Base-by-base conservation (phyloP, 2,113 vertebrate genomes). In the Aix galericulata region DNA sequence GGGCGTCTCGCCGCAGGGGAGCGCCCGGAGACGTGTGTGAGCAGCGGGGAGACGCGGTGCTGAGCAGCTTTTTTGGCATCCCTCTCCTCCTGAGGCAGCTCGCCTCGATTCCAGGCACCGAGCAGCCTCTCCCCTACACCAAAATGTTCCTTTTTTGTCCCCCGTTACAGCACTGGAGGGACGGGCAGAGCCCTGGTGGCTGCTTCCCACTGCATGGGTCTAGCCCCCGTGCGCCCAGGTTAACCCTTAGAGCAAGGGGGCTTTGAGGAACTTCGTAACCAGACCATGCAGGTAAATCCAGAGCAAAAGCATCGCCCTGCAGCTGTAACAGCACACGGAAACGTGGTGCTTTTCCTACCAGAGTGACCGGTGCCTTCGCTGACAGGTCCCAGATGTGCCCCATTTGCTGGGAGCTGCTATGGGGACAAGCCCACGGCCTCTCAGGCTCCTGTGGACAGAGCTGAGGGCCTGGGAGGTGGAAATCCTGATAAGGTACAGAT, bases 1-100 rank as follows among this genome's bases (percentile, higher is more conserved):
- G 31, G 58, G 80, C 75, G 53, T 18, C 69, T 96, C 77, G 0
- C 95, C 68, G 77, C 91, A 86, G 86, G 93, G 89, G 60, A 53
- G 86, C 66, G 22, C 38, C 34, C 72, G 26, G 75, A 58, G 29
- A 86, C 2, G 0, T 1, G 0, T 4, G 40, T 0, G 0, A 90
- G 71, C 59, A 87, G 67, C 5, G 6, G 50, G 40, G 25, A 89
- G 82, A 38, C 2, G 16, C 10, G 34, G 62, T 29, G 18, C 67
- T 34, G 36, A 58, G 52, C 5, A 63, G 34, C 9, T 59, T 17
- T 88, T 42, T 58, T 48, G 63, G 50, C 72, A 67, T 36, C 55
- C 69, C 50, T 48, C 50, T 83, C 48, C 32, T 63, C 21, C 29
- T 56, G n/a, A 14, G 8, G 42, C 29, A 71, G 72, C 20, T 91